Evolutionary conservation across 2,888 invertebrate genomes (phyloP), one percentile per base, ranked within the genome.

Genomic region (Amphimallon solstitiale): DNA sequence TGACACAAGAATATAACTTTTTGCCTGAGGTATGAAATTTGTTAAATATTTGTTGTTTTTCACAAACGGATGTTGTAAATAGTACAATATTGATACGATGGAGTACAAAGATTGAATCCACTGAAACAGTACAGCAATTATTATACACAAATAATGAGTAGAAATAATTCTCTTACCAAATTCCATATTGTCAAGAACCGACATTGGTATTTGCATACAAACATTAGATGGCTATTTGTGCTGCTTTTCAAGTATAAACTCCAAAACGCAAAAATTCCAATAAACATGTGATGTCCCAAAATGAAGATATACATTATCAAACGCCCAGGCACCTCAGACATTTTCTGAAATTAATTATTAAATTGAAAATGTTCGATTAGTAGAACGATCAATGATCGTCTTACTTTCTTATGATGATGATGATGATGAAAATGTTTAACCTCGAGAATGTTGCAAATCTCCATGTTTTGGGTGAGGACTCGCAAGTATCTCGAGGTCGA

Each of bases 141-240:
- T 29, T n/a, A n/a, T n/a, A n/a, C n/a, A n/a, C n/a, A n/a, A n/a
- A n/a, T n/a, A n/a, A n/a, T n/a, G n/a, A n/a, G 10, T 51, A n/a
- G 10, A 14, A 14, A 12, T 15, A 17, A 14, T 3, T 15, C 21
- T 34, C 63, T 46, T 70, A 70, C 70, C 66, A 70, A 52, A 68
- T 70, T 70, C 70, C 70, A 70, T 21, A 66, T 56, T n/a, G 70
- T 70, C 9, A 70, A 51, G 59, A 51, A 70, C 63, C 70, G 46
- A 23, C 49, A 62, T 21, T 59, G 52, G 56, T 60, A 69, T 9
- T 48, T 62, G 12, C 67, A 46, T n/a, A 69, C 40, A 54, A 67
- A 52, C 10, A 49, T 38, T 40, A 69, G 12, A 43, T 63, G 52
- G 6, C 34, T 17, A 19, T 51, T 52, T 23, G 51, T 34, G n/a